Evolutionary conservation across 2,113 vertebrate genomes (phyloP).

Genomic region (Semnornis frantzii): DNA sequence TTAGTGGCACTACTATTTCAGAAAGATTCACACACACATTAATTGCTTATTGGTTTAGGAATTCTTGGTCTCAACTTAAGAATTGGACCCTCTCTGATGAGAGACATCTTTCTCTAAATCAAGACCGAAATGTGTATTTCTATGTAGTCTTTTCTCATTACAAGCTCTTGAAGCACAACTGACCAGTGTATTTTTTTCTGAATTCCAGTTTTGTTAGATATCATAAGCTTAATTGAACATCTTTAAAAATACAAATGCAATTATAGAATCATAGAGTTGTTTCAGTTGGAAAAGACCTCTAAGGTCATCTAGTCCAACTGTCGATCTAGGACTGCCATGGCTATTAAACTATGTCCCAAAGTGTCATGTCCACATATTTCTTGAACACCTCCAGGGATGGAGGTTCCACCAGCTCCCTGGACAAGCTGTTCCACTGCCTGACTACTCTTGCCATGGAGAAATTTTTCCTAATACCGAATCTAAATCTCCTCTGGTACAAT

Average conservation of each 20-base stretch:
- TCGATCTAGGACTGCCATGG: no score
- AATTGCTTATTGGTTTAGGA: background rate
- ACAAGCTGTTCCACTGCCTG: no score
- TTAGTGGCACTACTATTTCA: background rate
- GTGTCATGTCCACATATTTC: no score
- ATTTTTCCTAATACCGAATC: no score
- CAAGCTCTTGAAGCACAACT: background rate
- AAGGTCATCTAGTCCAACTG: no score
- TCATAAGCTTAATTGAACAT: background rate
- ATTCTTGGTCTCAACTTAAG: background rate
- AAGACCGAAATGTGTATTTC: background rate
- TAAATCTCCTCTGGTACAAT: no score
- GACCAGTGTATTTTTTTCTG: background rate
- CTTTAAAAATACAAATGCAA: background rate
- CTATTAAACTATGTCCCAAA: no score
- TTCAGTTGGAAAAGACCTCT: no score
- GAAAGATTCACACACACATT: background rate
- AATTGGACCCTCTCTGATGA: background rate
- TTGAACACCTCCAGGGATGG: no score
- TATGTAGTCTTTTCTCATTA: background rate
- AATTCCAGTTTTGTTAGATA: background rate
- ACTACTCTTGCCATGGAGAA: no score
- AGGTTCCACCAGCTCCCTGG: no score
- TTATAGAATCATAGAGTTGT: no score
- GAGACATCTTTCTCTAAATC: background rate